A percentile compares a stretch with the other conserved stretches of the same genome.
These are phyloP conservation scores for Conus canariensis DNA, from an alignment of 2,888 invertebrate species.

Conservation along the genomic window DNA sequence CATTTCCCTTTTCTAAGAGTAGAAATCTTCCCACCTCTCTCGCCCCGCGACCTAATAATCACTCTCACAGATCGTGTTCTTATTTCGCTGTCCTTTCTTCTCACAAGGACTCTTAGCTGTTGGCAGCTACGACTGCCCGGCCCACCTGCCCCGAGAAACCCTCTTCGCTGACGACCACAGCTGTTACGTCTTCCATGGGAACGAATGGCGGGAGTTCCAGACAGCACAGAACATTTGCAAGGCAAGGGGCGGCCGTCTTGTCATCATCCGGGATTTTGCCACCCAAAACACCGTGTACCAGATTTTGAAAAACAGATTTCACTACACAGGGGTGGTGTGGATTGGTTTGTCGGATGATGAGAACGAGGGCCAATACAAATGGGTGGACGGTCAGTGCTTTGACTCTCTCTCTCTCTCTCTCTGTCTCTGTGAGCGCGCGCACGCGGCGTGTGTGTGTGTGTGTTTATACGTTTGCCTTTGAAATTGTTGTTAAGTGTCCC, in stretches of 20 bases:
- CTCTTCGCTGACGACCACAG: not conserved
- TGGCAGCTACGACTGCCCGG: not conserved
- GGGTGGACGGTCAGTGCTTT: conserved; percentile 37
- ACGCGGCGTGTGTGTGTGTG: no score
- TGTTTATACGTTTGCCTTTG: no score
- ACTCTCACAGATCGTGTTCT: no score
- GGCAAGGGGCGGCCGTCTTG: conserved; percentile 28
- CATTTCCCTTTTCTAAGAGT: no score
- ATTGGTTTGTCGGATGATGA: conserved; percentile 37
- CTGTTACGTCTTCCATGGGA: conserved; percentile 34
- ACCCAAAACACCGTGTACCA: conserved; percentile 31
- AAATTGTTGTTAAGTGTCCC: no score
- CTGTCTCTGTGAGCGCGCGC: not conserved
- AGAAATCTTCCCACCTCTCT: no score
- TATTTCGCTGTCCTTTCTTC: no score
- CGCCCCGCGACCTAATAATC: no score
- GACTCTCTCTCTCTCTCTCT: conserved; percentile 4
- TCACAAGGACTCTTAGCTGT: not conserved
- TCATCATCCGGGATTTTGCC: conserved; percentile 33
- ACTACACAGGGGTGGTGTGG: not conserved
- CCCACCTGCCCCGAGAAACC: not conserved
- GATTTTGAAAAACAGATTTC: not conserved
- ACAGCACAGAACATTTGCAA: conserved; percentile 36
- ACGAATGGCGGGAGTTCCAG: not conserved
- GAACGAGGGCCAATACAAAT: conserved; percentile 21